A percentile compares a stretch with the other conserved stretches of the same genome.
Evolutionary conservation across 92 coral and sea anemone genomes (phyloP).

Genomic region (Hydrozoanthus gracilis): DNA sequence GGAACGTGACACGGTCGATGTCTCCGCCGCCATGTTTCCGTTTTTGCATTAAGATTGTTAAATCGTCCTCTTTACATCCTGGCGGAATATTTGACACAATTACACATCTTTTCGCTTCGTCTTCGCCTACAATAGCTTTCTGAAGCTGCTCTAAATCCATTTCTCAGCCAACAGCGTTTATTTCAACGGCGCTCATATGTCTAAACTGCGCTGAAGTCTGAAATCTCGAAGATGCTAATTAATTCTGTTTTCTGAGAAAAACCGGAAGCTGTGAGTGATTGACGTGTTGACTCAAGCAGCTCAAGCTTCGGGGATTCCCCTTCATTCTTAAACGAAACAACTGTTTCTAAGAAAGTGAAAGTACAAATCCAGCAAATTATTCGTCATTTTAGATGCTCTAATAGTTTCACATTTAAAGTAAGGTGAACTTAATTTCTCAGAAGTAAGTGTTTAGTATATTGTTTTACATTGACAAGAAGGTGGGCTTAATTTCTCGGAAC

Average conservation of each 20-base stretch:
- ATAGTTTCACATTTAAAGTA: background rate
- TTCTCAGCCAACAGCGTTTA: background rate
- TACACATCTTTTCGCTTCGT: constrained; percentile 39
- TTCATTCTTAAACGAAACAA: too few species aligned
- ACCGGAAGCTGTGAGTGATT: background rate
- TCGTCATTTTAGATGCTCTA: too few species aligned
- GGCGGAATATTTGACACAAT: constrained; percentile 61
- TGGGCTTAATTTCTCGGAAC: background rate
- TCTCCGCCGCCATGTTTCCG: constrained; percentile 73
- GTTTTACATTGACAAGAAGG: too few species aligned
- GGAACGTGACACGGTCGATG: constrained; percentile 3
- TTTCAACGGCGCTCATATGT: background rate
- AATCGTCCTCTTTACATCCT: constrained; percentile 13
- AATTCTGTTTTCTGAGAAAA: background rate
- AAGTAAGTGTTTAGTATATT: too few species aligned
- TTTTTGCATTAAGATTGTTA: constrained; percentile 58
- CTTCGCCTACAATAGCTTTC: background rate
- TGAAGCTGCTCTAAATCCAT: background rate
- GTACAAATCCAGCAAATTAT: background rate
- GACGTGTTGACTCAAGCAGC: background rate
- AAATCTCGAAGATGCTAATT: too few species aligned
- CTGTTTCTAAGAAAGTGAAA: constrained; percentile 7
- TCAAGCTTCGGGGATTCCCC: constrained; percentile 34
- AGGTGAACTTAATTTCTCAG: background rate
- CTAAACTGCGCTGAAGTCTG: background rate